These are phyloP conservation scores for Triplophysa yarkandensis DNA, from an alignment of 2,797 vertebrate species.

Conservation along the genomic window DNA sequence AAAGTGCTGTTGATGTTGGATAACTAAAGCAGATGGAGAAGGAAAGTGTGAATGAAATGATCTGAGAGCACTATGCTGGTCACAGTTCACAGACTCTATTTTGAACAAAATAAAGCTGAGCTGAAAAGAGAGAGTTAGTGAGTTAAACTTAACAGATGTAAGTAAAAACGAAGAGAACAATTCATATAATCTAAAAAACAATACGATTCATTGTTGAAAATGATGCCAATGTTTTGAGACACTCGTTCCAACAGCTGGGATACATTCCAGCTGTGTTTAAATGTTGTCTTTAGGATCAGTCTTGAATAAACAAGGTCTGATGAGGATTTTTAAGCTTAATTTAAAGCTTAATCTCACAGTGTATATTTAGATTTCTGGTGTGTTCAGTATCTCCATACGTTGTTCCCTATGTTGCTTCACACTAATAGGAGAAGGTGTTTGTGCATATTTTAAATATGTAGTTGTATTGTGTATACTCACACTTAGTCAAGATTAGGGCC, in stretches of 20 bases:
- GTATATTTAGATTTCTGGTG: background rate
- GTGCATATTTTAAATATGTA: too few relatives aligned
- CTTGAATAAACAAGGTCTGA: background rate
- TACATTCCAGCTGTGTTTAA: too few relatives aligned
- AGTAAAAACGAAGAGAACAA: background rate
- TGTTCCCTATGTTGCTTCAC: background rate
- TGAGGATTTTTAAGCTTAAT: too few relatives aligned
- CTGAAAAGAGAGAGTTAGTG: constrained; percentile 27
- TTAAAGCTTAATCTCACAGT: too few relatives aligned
- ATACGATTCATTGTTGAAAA: too few relatives aligned
- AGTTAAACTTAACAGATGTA: constrained; percentile 11
- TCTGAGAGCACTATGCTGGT: constrained; percentile 42
- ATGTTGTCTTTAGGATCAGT: background rate
- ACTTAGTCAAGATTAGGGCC: too few relatives aligned
- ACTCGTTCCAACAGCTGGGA: too few relatives aligned
- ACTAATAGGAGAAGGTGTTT: too few relatives aligned
- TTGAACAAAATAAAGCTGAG: constrained; percentile 23
- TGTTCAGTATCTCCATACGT: background rate
- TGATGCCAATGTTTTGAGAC: too few relatives aligned
- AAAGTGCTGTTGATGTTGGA: constrained; percentile 41
- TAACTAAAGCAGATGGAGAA: constrained; percentile 42
- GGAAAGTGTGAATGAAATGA: constrained; percentile 40
- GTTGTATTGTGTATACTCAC: too few relatives aligned
- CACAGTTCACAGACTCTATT: constrained; percentile 41
- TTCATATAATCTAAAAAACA: too few relatives aligned